phyloP scores from a whole-genome alignment of 2,888 invertebrate species.

The Caenorhabditis doughertyi region DNA sequence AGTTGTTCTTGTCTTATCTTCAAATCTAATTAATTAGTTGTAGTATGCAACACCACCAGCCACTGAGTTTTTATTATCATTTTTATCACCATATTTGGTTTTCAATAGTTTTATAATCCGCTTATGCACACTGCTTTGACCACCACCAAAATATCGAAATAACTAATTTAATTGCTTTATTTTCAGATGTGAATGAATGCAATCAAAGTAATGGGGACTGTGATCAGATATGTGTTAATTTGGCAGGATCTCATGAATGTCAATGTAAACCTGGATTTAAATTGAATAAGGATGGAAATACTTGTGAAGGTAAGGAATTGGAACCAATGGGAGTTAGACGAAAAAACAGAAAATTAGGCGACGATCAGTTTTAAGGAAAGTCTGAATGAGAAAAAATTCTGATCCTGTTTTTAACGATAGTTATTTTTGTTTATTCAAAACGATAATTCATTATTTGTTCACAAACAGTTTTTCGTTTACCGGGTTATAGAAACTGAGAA shows the following conservation, averaged over 20 bases:
- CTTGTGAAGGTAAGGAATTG: conserved; percentile 72
- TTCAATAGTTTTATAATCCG: conserved; percentile 8
- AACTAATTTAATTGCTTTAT: too few species aligned
- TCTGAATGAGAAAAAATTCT: too few species aligned
- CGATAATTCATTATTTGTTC: too few species aligned
- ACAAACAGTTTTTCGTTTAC: too few species aligned
- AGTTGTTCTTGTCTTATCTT: too few species aligned
- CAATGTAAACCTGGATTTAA: conserved; percentile 88
- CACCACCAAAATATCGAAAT: neutral
- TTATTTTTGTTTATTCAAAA: neutral
- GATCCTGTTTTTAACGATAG: neutral
- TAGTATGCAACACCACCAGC: too few species aligned
- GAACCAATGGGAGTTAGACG: neutral
- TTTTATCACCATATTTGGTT: conserved; percentile 17
- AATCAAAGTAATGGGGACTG: conserved; percentile 90
- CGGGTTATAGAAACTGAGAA: too few species aligned
- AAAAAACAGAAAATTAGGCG: neutral
- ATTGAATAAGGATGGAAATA: conserved; percentile 71
- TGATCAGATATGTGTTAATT: conserved; percentile 91
- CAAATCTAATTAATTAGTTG: neutral
- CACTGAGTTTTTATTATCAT: neutral
- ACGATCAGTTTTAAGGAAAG: neutral
- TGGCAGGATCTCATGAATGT: conserved; percentile 89
- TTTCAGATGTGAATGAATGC: conserved; percentile 90
- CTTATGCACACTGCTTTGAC: neutral